Conservation (phyloP, 2,797 vertebrate genomes). For the Ceyx erithaca region DNA sequence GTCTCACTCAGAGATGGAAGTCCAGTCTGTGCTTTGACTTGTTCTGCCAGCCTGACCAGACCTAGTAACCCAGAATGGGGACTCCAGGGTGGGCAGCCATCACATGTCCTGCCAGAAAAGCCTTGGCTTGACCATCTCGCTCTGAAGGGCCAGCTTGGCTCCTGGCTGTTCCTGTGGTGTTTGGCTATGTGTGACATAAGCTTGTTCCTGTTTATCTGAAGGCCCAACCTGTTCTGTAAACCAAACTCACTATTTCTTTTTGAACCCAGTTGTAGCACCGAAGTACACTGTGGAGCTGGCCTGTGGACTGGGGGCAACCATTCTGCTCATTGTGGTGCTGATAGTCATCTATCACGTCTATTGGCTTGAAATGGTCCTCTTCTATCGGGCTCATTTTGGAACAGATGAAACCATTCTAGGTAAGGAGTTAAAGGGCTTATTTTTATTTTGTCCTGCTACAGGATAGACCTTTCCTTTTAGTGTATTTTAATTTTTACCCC, state of each 20-base stretch:
- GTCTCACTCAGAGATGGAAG: not conserved
- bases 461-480: not conserved
- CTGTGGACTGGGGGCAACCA: slow-evolving; percentile 87
- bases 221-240: not conserved
- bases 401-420: slow-evolving; percentile 91
- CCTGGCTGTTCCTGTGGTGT: not conserved
- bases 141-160: not conserved
- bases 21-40: not conserved
- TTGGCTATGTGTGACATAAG: not conserved
- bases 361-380: slow-evolving; percentile 93
- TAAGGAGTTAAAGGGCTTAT: slow-evolving; percentile 55
- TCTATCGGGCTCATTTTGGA: slow-evolving; percentile 94
- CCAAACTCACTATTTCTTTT: not conserved
- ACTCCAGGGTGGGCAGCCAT: not conserved
- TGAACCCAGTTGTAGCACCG: slow-evolving; percentile 64
- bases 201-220: not conserved
- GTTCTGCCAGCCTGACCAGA: not conserved
- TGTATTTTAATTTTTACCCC: not conserved
- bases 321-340: slow-evolving; percentile 87
- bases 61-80: not conserved
- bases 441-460: not conserved
- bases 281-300: slow-evolving; percentile 88
- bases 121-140: not conserved
- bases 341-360: slow-evolving; percentile 91
- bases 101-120: not conserved